Base-by-base conservation (phyloP, 2,797 vertebrate species). In the Peromyscus melanophrys region DNA sequence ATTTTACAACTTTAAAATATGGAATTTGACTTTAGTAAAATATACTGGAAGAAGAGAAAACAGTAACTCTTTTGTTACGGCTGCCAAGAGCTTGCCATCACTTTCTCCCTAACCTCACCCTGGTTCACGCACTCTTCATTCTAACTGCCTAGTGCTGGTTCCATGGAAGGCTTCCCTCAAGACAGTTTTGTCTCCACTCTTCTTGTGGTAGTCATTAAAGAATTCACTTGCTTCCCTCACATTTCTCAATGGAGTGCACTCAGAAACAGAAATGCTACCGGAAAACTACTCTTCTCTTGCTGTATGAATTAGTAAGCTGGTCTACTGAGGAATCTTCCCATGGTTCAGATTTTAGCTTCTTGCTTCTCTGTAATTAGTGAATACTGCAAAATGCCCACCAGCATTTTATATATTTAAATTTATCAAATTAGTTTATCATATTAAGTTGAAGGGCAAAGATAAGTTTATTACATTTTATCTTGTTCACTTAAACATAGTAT, bases 391-490 rank as follows among this genome's bases (percentile, higher is more conserved):
- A 80, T 43, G 23, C 10, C 1, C 11, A 46, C 34, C 6, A 46
- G 4, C 0, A 90, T 59, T 89, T 82, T 92, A 10, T 14, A 91
- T 11, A 81, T 13, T 61, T 37, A 14, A 27, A 92, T 89, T 86
- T 90, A 67, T 76, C 77, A 94, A 88, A 52, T 73, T 34, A 92
- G 49, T 76, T 94, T 52, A 61, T 6, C 85, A 84, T 34, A 57
- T 34, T 80, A 91, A 95, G 55, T n/a, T 91, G 69, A 12, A 10
- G 6, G 71, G 8, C 34, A 83, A 65, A 86, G 14, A 92, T 31
- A 89, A 92, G 7, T 17, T 65, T 80, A 92, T 11, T 69, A 27
- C 3, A 65, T 75, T 89, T 93, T 21, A 71, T 43, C 17, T 63
- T 31, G 87, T 31, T 87, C 29, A 65, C 73, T 78, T 76, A 88